Evolutionary conservation across 2,888 invertebrate species (phyloP), one percentile per base, ranked within the genome.

Genomic region (Bibio marci): DNA sequence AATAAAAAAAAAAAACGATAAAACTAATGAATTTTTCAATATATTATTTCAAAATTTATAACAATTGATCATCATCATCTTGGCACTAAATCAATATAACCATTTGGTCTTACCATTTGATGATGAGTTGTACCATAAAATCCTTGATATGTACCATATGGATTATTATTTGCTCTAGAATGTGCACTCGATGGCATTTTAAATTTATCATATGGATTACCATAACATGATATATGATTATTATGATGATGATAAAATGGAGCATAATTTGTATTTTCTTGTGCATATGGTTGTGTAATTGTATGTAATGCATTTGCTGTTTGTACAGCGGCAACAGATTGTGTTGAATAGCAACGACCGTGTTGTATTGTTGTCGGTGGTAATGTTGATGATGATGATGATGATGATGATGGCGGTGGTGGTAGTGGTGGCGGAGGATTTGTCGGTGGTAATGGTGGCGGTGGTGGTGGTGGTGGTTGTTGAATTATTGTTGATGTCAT

Each of bases 191-290:
- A 35, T 17, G 46, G 37, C 31, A 58, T 52, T 49, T 62, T 63
- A 19, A 59, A 55, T 50, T 62, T 62, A 36, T 63, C 62, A 46
- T 62, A 62, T 12, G 63, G 59, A 48, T 49, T 58, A 33, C 51
- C 56, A 47, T 59, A 58, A 7, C 42, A 37, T 4, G 36, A 18
- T 11, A 40, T 42, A 40, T 48, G 45, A 44, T 55, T 53, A 43
- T 56, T 53, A 40, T 56, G 53, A 45, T 58, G 58, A 47, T 62
- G 62, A 48, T 63, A 62, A 44, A 62, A 58, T 34, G 62, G 56
- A 1, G 63, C 62, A 43, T 58, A 63, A 45, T 58, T 58, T 37
- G 58, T 59, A 36, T 50, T 55, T 31, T 62, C 62, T 5, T 49
- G 46, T n/a, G 49, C 49, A 45, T 63, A 62, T 1, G 59, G 53